Evolutionary conservation across 2,113 vertebrate species (phyloP), one percentile per base, ranked within the genome.

Genomic region (Urocitellus parryii): DNA sequence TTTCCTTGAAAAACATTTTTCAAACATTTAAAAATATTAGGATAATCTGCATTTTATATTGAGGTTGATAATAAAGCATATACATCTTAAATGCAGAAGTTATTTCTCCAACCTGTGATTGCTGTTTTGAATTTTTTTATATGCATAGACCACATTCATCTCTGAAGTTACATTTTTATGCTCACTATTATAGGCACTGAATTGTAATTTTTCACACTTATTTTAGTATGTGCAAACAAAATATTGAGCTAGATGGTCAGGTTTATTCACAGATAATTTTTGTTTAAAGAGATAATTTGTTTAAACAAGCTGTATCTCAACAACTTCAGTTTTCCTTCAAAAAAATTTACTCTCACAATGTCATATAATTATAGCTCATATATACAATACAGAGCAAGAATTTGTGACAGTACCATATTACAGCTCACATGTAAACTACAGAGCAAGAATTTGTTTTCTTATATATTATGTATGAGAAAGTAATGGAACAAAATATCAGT

Each of bases 11-110:
- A 97, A 82, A 95, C 16, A 89, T 70, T 97, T 94, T 96, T 94
- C 74, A 74, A 83, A 90, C 96, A 97, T 93, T 97, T 98, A 48
- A 96, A 96, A 97, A 34, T 88, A 61, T 16, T 89, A 34, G 70
- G 25, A 77, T 39, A 51, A 96, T 97, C 96, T 94, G 86, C 93
- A 90, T 96, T 97, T 91, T 91, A 91, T 81, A 70, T 83, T 92
- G 67, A 82, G 45, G 79, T 95, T 86, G 84, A 86, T 81, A 85
- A 67, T 79, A 51, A 93, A 20, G 17, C 74, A 76, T 73, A 72
- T 70, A 42, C 9, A 39, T 76, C 70, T 88, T n/a, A 91, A 63
- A 68, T 58, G 90, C 42, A 91, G 16, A 90, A 91, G 32, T 63
- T 76, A 56, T 79, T 61, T 81, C 90, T 88, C 61, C 81, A 90